A percentile compares a stretch with the other conserved stretches of the same genome.
phyloP scores from a whole-genome alignment of 2,888 invertebrate species.

The Malthinus seriepunctatus region DNA sequence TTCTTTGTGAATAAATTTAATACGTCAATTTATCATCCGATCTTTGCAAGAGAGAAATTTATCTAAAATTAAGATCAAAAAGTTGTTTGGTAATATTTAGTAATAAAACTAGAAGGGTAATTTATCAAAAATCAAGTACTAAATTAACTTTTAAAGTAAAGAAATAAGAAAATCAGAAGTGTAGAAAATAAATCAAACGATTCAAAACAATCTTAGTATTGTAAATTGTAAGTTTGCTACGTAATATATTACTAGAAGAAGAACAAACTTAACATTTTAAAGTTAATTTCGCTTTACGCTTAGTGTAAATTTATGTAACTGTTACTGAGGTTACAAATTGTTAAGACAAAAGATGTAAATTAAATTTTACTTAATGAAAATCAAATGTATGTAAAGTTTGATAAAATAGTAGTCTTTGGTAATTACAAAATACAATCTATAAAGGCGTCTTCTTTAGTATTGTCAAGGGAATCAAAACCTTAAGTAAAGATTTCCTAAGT shows the following conservation, averaged over 20 bases:
- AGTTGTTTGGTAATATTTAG: not conserved
- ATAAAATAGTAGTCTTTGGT: slow-evolving; percentile 26
- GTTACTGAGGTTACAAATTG: not conserved
- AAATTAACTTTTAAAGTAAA: slow-evolving; percentile 10
- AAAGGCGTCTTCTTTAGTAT: slow-evolving; percentile 18
- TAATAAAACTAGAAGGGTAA: slow-evolving; percentile 1
- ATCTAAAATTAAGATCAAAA: no score
- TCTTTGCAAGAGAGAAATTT: no score
- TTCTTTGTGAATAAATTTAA: no score
- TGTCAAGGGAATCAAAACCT: slow-evolving; percentile 25
- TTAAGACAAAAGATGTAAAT: not conserved
- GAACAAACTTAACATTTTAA: slow-evolving; percentile 11
- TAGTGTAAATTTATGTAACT: no score
- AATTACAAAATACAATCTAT: slow-evolving; percentile 29
- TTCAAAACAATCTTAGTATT: slow-evolving; percentile 25
- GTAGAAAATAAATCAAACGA: slow-evolving; percentile 21
- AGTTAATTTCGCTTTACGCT: not conserved
- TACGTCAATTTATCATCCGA: no score
- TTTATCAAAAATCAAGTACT: slow-evolving; percentile 3
- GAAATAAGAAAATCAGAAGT: slow-evolving; percentile 20
- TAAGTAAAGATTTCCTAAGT: slow-evolving; percentile 23
- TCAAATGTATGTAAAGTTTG: slow-evolving; percentile 26
- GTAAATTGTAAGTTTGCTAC: slow-evolving; percentile 22
- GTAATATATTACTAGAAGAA: slow-evolving; percentile 20
- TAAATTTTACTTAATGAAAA: slow-evolving; percentile 12